phyloP scores from a whole-genome alignment of 2,113 vertebrate species.

The Maylandia zebra region DNA sequence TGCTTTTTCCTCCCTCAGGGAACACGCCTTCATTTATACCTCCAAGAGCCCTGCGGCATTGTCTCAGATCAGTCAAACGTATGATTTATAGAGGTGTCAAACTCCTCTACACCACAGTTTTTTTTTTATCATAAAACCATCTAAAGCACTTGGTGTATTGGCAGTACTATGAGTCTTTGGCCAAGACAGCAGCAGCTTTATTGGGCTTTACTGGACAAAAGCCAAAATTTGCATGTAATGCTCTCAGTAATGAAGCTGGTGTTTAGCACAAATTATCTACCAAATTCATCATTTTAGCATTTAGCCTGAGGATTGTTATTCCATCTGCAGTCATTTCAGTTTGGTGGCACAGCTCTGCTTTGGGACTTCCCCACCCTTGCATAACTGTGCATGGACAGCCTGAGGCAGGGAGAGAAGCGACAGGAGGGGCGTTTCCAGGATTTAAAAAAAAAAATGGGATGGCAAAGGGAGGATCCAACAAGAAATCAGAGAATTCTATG shows the following conservation, averaged over 20 bases:
- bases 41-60: neutral
- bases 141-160: neutral
- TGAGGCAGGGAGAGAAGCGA: neutral
- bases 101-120: neutral
- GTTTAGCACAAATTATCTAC: neutral
- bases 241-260: neutral
- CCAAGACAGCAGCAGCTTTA: neutral
- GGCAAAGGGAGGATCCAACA: neutral
- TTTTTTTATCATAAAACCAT: neutral
- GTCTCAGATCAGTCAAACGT: neutral
- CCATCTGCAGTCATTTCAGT: neutral
- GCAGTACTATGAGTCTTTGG: neutral
- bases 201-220: neutral
- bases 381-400: neutral
- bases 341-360: neutral
- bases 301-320: neutral
- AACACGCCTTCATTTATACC: neutral
- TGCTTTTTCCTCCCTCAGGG: neutral
- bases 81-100: neutral
- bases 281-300: neutral
- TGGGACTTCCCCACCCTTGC: neutral
- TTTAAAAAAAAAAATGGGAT: neutral
- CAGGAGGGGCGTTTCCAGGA: neutral
- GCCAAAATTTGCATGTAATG: neutral
- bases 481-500: neutral